Evolutionary conservation across 1,140 invertebrate species (phyloP), one percentile per base, ranked within the genome.

Genomic region (Drosophila ironensis): DNA sequence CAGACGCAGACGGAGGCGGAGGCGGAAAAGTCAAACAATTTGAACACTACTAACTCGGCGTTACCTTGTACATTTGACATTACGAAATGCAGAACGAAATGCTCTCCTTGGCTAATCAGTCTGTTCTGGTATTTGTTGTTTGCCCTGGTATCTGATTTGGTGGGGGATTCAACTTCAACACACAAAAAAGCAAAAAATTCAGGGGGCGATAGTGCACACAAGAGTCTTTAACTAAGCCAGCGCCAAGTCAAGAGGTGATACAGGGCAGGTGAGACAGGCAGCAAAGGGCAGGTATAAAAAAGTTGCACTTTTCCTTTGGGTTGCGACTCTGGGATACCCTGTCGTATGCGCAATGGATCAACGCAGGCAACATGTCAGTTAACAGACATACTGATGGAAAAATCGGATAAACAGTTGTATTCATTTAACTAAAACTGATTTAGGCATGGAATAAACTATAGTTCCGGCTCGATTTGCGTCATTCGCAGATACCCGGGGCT

Each of bases 1-100:
- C 54, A 63, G 57, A 46, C 33, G 4, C 11, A 3, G 59, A 12
- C 56, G 24, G 41, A 42, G 37, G 61, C 56, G 24, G 41, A 42
- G 37, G 61, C 28, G n/a, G 38, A 61, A 64, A 76, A 75, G 53
- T 40, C 45, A 25, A 67, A 42, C 53, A 44, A 35, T 46, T 50
- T 61, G 28, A 71, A 56, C 50, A 61, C 22, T 25, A 54, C 28
- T 53, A 47, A 54, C 35, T 42, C 9, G 9, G 8, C 44, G 25
- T 69, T 69, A 69, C 66, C 66, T 60, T 75, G 59, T 69, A 53
- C 54, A 64, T 56, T 76, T 64, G 50, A 70, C 40, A 75, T 76
- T 76, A 57, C 72, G 71, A 80, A 80, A 78, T 80, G 63, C 64
- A 59, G 28, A 60, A 48, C 51, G 20, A 61, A 33, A 50, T 16